Conservation (phyloP, 2,888 invertebrate species). For the Altica lythri region DNA sequence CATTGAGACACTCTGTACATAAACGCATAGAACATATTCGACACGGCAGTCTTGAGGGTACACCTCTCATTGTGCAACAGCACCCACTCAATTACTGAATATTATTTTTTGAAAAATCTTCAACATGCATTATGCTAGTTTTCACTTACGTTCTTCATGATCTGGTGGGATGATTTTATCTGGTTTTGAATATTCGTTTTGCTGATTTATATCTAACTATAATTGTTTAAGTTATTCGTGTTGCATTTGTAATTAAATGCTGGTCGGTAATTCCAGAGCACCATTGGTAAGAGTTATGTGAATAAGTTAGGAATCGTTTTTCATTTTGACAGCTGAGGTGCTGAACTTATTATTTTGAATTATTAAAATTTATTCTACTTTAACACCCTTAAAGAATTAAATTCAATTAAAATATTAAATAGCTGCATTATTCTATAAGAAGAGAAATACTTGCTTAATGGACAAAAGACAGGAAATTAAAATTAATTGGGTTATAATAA, state of each 20-base stretch:
- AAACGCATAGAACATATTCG: conserved; percentile 18
- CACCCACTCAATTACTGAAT: conserved; percentile 17
- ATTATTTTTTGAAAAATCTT: conserved; percentile 25
- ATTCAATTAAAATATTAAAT: too few relatives aligned
- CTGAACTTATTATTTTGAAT: too few relatives aligned
- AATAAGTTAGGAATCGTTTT: neutral
- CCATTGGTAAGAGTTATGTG: conserved; percentile 1
- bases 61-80: conserved; percentile 30
- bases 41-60: conserved; percentile 27
- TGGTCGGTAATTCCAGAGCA: conserved; percentile 8
- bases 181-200: conserved; percentile 31
- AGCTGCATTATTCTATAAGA: too few relatives aligned
- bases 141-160: conserved; percentile 25
- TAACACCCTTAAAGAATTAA: too few relatives aligned
- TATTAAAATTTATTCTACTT: too few relatives aligned
- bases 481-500: too few relatives aligned
- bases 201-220: conserved; percentile 32
- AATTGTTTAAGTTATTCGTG: conserved; percentile 29
- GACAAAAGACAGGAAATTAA: too few relatives aligned
- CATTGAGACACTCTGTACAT: neutral
- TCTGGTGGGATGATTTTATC: conserved; percentile 35
- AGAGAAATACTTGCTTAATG: too few relatives aligned
- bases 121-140: conserved; percentile 31
- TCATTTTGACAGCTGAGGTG: neutral
- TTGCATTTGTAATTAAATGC: conserved; percentile 11